Percentiles rank a stretch among this genome's conserved stretches.
phyloP scores from a whole-genome alignment of 1,140 invertebrate species.

The Nasonia giraulti region DNA sequence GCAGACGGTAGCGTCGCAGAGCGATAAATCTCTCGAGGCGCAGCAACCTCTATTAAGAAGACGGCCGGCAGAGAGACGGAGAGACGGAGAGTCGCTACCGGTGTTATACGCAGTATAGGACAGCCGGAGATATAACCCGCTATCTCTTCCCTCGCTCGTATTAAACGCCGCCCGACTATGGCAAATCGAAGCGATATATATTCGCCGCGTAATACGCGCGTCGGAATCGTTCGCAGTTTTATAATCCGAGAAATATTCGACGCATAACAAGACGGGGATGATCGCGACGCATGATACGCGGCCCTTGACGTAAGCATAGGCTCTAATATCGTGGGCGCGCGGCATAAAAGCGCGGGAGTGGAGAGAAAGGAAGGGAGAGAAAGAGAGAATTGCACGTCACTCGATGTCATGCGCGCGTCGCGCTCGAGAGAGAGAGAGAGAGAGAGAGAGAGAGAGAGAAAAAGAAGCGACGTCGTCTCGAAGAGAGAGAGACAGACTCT shows the following conservation, averaged over 20 bases:
- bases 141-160: conserved; percentile 1
- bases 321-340: not conserved
- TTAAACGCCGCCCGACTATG: not conserved
- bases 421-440: not conserved
- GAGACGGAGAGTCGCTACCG: not conserved
- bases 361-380: not conserved
- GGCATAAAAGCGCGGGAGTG: not conserved
- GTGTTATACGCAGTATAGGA: not conserved
- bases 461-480: not conserved
- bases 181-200: conserved; percentile 36
- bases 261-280: not conserved
- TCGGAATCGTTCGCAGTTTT: too few species aligned
- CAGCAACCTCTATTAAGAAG: conserved; percentile 33
- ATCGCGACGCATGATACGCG: not conserved
- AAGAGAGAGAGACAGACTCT: conserved; percentile 51
- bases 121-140: not conserved
- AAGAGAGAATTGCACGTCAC: not conserved
- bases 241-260: too few species aligned
- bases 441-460: too few species aligned
- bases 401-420: conserved; percentile 3
- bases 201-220: not conserved
- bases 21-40: conserved; percentile 40
- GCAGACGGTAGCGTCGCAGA: conserved; percentile 1
- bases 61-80: not conserved
- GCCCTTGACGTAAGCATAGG: not conserved